Conservation (phyloP, 2,888 invertebrate species). For the Metallyticus violacea region DNA sequence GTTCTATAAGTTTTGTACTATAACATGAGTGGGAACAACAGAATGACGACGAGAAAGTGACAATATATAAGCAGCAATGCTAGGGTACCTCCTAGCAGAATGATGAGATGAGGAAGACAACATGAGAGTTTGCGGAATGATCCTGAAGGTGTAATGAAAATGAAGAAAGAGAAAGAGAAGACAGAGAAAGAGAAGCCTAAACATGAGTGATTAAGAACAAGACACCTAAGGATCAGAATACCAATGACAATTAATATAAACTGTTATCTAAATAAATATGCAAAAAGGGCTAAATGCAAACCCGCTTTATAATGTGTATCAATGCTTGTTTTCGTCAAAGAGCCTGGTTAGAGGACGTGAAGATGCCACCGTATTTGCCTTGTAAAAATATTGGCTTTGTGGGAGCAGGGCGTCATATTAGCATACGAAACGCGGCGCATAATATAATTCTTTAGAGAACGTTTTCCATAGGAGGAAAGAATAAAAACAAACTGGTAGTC, state of each 20-base stretch:
- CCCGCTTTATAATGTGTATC: background rate
- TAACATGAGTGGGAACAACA: no score
- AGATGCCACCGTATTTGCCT: background rate
- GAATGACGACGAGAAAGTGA: no score
- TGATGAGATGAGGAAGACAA: no score
- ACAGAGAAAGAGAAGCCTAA: background rate
- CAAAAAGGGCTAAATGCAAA: background rate
- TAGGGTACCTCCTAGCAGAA: no score
- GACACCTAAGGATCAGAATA: background rate
- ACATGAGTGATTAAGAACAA: background rate
- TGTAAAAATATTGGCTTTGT: background rate
- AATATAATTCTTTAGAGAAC: background rate
- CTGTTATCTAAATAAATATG: background rate
- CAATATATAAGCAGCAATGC: no score
- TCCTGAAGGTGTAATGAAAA: no score
- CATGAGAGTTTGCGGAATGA: no score
- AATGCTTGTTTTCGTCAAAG: background rate
- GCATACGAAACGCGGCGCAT: background rate
- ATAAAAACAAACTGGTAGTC: background rate
- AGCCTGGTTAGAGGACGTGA: background rate
- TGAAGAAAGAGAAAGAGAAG: no score
- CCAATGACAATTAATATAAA: no score
- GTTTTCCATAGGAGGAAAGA: no score
- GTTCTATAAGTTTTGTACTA: no score
- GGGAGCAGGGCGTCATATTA: background rate